Evolutionary conservation across 2,888 invertebrate species (phyloP), one percentile per base, ranked within the genome.

Genomic region (Himalopsyche japonica): DNA sequence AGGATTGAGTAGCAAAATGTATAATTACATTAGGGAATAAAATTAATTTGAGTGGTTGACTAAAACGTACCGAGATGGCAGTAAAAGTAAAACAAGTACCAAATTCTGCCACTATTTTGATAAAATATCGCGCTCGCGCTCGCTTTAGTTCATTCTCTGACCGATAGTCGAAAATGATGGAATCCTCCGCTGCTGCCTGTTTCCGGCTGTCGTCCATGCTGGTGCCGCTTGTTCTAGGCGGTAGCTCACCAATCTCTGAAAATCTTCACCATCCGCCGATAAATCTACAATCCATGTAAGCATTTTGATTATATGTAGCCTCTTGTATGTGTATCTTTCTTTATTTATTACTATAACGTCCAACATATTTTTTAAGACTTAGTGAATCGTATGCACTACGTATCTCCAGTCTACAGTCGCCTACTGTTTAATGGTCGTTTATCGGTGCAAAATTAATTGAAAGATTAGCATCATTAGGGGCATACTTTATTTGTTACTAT

Each of bases 331-430:
- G 10, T 20, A 76, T 80, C 18, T 30, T 80, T 76, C 43, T 30
- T n/a, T 30, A 20, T 48, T 83, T 79, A 57, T 8, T 27, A 76
- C 32, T 47, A 76, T 32, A 43, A 76, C 79, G 79, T 37, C 5
- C 12, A 70, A 24, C 12, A 1, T 70, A 1, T 30, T 70, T 27
- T 48, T 24, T 47, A 47, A 7, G 10, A 70, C 30, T 20, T 81
- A 7, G 27, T 32, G 20, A 24, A 12, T 43, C 12, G 15, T 15
- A 20, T 20, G 86, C 86, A 84, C 85, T 82, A 85, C 89, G 90
- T 91, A 90, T 91, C 91, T 91, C 90, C 90, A 88, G 87, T 88
- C 88, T 89, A 89, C 89, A 89, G 89, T 87, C 85, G 30, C 87
- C 88, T 88, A 89, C 90, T 90, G 89, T 88, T 87, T 88, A 89